Percentiles rank a stretch among this genome's conserved stretches.
Conservation (phyloP, 2,797 vertebrate genomes). For the Botia kubotai region DNA sequence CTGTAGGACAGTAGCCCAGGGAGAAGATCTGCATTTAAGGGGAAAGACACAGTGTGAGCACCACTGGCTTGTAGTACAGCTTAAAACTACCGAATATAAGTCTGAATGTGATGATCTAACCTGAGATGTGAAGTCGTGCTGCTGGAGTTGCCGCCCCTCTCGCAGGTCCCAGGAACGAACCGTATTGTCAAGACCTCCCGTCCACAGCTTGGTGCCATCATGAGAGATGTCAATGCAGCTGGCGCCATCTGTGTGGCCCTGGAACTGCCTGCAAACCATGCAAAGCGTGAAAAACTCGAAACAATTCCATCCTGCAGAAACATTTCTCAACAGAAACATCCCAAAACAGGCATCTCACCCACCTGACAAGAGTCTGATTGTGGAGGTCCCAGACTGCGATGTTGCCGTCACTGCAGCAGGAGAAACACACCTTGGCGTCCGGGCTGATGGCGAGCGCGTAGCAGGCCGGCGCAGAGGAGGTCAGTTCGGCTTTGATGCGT, state of each 20-base stretch:
- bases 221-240: constrained; percentile 99
- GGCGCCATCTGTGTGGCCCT: constrained; percentile 95
- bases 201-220: constrained; percentile 96
- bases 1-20: constrained; percentile 93
- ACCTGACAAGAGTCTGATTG: constrained; percentile 96
- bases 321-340: not conserved
- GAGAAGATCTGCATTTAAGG: constrained; percentile 87
- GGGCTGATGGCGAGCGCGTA: constrained; percentile 96
- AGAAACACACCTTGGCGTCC: constrained; percentile 97
- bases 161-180: constrained; percentile 97
- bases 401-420: constrained; percentile 96
- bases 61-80: not conserved
- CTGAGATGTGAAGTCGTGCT: constrained; percentile 98
- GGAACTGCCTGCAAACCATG: constrained; percentile 85
- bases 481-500: constrained; percentile 94
- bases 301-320: not conserved
- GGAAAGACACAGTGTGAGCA: not conserved
- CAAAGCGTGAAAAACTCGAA: not conserved
- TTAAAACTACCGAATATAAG: not conserved
- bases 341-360: not conserved
- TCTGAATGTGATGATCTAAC: constrained; percentile 65
- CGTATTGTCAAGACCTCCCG: constrained; percentile 95
- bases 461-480: constrained; percentile 93
- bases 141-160: constrained; percentile 95
- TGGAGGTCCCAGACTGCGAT: constrained; percentile 97